These are phyloP conservation scores for Laticauda colubrina DNA, from an alignment of 2,113 vertebrate species.

Conservation along the genomic window DNA sequence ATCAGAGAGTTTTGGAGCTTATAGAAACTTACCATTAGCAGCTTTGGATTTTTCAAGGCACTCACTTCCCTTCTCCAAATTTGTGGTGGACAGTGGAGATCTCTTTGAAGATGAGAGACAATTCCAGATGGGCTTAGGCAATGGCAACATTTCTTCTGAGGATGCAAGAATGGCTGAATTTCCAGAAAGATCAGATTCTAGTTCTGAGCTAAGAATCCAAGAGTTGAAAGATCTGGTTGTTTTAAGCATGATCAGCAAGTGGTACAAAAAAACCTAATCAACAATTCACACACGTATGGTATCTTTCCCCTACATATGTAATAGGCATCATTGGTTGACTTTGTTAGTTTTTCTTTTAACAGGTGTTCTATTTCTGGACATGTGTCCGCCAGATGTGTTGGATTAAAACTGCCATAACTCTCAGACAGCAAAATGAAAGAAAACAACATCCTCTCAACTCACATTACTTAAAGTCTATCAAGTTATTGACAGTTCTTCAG, in stretches of 20 bases:
- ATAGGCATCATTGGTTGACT: neutral
- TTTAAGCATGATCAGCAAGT: accelerated
- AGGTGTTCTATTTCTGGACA: neutral
- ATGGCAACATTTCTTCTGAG: accelerated
- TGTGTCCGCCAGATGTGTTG: neutral
- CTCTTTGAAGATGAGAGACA: neutral
- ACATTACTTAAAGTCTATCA: neutral
- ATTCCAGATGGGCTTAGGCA: neutral
- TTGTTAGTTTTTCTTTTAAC: neutral
- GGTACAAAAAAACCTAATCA: accelerated
- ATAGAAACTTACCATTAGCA: slow-evolving; percentile 57
- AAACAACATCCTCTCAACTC: neutral
- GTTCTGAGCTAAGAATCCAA: slow-evolving; percentile 63
- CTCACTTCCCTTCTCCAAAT: neutral
- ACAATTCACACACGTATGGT: neutral
- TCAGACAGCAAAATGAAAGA: neutral
- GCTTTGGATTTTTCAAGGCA: slow-evolving; percentile 39
- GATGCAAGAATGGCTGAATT: neutral
- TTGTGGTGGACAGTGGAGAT: neutral
- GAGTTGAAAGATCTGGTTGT: neutral
- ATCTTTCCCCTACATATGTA: neutral
- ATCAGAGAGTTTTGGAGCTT: neutral
- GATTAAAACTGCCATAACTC: neutral
- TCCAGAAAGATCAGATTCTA: slow-evolving; percentile 35
- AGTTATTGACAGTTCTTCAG: neutral